Evolutionary conservation across 2,113 vertebrate genomes (phyloP).

Genomic region (Bungarus multicinctus): DNA sequence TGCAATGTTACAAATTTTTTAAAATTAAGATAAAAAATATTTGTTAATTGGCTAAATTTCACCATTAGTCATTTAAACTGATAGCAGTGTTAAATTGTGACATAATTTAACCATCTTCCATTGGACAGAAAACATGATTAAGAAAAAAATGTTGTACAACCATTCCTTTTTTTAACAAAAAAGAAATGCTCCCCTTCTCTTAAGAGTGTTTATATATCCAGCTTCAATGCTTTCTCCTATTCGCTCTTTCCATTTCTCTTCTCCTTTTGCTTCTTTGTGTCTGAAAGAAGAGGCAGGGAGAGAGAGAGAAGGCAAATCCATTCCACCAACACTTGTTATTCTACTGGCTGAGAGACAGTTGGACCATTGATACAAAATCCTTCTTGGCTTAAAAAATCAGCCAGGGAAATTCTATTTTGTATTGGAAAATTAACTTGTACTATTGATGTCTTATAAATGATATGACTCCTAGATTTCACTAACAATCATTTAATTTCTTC

Average conservation of each 20-base stretch:
- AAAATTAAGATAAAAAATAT: not conserved
- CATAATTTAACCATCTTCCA: not conserved
- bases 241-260: not conserved
- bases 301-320: not conserved
- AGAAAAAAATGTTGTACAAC: not conserved
- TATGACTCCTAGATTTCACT: not conserved
- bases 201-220: not conserved
- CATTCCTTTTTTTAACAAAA: not conserved
- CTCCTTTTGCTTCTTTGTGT: not conserved
- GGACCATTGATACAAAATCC: not conserved
- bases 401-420: not conserved
- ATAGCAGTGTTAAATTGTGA: not conserved
- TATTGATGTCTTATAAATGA: not conserved
- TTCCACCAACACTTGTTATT: not conserved
- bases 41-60: not conserved
- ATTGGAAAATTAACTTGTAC: not conserved
- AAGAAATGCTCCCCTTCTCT: not conserved
- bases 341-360: not conserved
- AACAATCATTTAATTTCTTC: not conserved
- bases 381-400: no score
- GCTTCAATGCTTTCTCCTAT: not conserved
- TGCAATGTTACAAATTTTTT: not conserved
- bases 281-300: not conserved
- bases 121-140: not conserved
- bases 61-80: not conserved